Percentiles rank a stretch among this genome's conserved stretches.
These are phyloP conservation scores for Pelobates fuscus DNA, from an alignment of 2,113 vertebrate genomes.

Conservation along the genomic window DNA sequence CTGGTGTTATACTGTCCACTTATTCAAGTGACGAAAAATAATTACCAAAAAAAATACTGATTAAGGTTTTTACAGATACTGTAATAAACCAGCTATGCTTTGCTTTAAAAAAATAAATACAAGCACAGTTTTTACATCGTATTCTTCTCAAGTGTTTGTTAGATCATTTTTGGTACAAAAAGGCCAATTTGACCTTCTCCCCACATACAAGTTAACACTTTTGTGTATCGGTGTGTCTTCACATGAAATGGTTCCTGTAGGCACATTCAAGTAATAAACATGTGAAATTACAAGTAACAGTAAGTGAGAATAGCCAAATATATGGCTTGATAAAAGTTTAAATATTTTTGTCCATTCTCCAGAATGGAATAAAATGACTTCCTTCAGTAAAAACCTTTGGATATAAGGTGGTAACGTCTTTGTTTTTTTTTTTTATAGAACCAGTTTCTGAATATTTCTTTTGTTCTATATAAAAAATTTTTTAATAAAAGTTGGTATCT, in stretches of 20 bases:
- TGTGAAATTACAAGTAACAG: constrained; percentile 79
- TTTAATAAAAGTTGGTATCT: constrained; percentile 45
- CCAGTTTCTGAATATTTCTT: constrained; percentile 66
- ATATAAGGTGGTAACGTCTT: constrained; percentile 66
- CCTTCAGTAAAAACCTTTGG: constrained; percentile 75
- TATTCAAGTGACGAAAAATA: constrained; percentile 21
- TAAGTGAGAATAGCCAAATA: constrained; percentile 76
- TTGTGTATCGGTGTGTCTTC: constrained; percentile 71
- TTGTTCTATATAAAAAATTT: constrained; percentile 66
- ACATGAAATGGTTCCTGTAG: constrained; percentile 82
- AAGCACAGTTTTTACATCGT: constrained; percentile 11
- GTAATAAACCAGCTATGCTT: constrained; percentile 54
- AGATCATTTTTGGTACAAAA: constrained; percentile 80
- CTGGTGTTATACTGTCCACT: background rate
- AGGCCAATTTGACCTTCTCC: constrained; percentile 67
- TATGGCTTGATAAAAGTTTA: constrained; percentile 84
- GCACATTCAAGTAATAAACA: constrained; percentile 84
- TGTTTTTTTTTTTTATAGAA: constrained; percentile 72
- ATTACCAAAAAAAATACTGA: constrained; percentile 60
- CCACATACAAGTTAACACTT: constrained; percentile 70
- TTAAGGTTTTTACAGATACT: constrained; percentile 58
- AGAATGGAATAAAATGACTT: constrained; percentile 89
- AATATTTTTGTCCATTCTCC: constrained; percentile 90
- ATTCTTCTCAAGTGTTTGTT: constrained; percentile 67
- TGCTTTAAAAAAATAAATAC: constrained; percentile 60